Conservation (phyloP, 2,113 vertebrate species). For the Lophura nycthemera region DNA sequence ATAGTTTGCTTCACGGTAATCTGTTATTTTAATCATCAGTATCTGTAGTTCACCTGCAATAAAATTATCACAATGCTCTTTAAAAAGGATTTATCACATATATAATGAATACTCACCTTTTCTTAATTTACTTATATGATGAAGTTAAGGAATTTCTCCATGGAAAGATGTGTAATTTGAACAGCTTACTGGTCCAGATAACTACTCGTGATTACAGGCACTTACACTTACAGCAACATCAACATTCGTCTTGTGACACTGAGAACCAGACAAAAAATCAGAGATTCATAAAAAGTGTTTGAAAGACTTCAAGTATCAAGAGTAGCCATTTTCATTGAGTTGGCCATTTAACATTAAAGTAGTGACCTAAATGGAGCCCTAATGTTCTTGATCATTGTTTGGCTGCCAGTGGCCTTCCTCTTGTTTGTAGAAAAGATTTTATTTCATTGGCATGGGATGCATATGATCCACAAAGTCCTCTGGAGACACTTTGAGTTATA, state of each 20-base stretch:
- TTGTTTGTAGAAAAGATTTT: neutral
- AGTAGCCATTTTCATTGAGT: neutral
- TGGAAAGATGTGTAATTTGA: neutral
- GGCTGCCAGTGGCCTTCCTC: neutral
- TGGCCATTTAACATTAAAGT: neutral
- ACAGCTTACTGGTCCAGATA: neutral
- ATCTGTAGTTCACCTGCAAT: neutral
- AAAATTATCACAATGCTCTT: neutral
- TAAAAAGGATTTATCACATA: neutral
- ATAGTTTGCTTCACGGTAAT: accelerated
- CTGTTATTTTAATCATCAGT: neutral
- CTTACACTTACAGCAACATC: neutral
- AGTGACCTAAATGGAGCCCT: neutral
- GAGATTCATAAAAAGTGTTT: neutral
- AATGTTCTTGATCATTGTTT: neutral
- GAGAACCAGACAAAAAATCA: neutral
- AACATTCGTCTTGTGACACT: neutral
- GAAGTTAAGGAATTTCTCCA: neutral
- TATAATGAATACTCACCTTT: accelerated
- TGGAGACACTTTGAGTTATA: neutral
- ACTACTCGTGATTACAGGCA: neutral
- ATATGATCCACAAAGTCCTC: neutral
- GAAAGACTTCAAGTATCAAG: neutral
- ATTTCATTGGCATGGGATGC: neutral
- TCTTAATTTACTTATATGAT: neutral